A percentile compares a stretch with the other conserved stretches of the same genome.
Conservation (phyloP, 2,797 vertebrate genomes). For the Macroramphosus scolopax region DNA sequence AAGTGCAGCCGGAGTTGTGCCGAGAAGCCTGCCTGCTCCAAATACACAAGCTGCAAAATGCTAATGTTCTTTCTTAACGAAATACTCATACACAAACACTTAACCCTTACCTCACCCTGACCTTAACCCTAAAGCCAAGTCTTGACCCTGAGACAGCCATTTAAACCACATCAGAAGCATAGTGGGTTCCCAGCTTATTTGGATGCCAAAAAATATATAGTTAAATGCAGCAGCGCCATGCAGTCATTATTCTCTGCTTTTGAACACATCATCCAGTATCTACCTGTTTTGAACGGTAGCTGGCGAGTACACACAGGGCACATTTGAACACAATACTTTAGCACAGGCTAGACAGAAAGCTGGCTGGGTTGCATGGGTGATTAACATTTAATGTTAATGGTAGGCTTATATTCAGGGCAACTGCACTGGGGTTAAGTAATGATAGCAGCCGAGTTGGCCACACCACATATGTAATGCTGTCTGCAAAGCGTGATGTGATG, state of each 20-base stretch:
- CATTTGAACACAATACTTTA: slow-evolving; percentile 21
- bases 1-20: slow-evolving; percentile 41
- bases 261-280: slow-evolving; percentile 2
- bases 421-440: slow-evolving; percentile 69
- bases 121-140: no score
- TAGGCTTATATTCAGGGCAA: slow-evolving; percentile 69
- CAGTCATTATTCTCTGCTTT: no score
- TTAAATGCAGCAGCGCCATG: no score
- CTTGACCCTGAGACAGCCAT: no score
- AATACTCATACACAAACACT: slow-evolving; percentile 20
- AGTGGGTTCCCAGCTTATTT: no score
- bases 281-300: slow-evolving; percentile 19
- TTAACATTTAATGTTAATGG: slow-evolving; percentile 77
- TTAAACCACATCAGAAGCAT: no score
- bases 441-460: slow-evolving; percentile 67
- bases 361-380: slow-evolving; percentile 64
- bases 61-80: slow-evolving; percentile 37
- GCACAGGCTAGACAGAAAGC: slow-evolving; percentile 21
- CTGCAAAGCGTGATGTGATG: slow-evolving; percentile 65
- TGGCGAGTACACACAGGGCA: slow-evolving; percentile 27
- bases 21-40: slow-evolving; percentile 25
- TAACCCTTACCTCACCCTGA: no score
- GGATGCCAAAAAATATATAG: no score
- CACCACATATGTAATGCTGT: slow-evolving; percentile 75
- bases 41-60: slow-evolving; percentile 44